These are phyloP conservation scores for Drosophila subsilvestris DNA, from an alignment of 2,888 invertebrate species.

Conservation along the genomic window DNA sequence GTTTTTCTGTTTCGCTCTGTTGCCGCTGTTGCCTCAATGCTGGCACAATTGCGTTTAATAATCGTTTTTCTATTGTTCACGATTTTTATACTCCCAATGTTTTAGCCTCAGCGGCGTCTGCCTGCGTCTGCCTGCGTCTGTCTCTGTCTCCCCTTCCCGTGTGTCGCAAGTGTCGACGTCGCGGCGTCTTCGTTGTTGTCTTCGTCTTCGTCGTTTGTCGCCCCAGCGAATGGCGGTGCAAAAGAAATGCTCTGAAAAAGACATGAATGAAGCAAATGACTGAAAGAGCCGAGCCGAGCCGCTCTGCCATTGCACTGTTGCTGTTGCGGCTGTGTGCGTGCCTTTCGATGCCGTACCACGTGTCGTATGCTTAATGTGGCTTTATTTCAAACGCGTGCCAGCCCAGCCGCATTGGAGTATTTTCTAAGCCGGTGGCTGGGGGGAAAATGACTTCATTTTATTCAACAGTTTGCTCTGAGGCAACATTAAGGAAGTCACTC, in stretches of 20 bases:
- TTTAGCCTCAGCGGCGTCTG: constrained; percentile 37
- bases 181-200: constrained; percentile 24
- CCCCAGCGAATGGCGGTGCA: constrained; percentile 42
- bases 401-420: constrained; percentile 25
- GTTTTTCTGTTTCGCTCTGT: constrained; percentile 20
- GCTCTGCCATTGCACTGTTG: constrained; percentile 5
- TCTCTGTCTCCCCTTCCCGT: background rate
- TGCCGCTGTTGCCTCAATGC: constrained; percentile 76
- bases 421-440: constrained; percentile 11
- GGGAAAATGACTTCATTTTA: background rate
- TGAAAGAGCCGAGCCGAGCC: constrained; percentile 63
- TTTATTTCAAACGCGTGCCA: constrained; percentile 70
- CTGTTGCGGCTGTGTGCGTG: constrained; percentile 52
- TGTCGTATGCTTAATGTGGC: constrained; percentile 75
- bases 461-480: constrained; percentile 17
- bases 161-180: constrained; percentile 10
- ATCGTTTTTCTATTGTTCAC: constrained; percentile 84
- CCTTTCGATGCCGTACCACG: constrained; percentile 56
- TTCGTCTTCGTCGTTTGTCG: no score
- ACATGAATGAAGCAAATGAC: constrained; percentile 70
- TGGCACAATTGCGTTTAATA: constrained; percentile 84
- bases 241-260: constrained; percentile 74
- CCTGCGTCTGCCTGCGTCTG: background rate
- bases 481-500: background rate
- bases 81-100: constrained; percentile 84